Percentiles rank a stretch among this genome's conserved stretches.
phyloP scores from a whole-genome alignment of 2,888 invertebrate genomes.

The Plebejus argus region DNA sequence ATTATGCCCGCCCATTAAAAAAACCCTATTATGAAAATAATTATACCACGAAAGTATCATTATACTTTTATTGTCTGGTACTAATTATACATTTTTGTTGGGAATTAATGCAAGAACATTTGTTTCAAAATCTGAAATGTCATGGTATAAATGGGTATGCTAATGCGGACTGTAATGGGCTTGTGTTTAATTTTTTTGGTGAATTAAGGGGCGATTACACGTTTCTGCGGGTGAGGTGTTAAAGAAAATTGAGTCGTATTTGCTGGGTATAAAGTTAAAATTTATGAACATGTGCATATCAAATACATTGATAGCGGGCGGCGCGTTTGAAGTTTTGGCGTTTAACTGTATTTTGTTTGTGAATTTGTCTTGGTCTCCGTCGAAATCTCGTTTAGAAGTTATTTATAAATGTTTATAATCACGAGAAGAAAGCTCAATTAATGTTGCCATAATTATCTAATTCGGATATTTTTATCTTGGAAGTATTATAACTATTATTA shows the following conservation, averaged over 20 bases:
- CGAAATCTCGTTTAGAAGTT: conserved; percentile 57
- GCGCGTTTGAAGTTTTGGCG: conserved; percentile 6
- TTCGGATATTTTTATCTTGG: conserved; percentile 34
- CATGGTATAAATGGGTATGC: conserved; percentile 79
- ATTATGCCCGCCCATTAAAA: conserved; percentile 75
- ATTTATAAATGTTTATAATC: conserved; percentile 56
- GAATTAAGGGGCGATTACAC: conserved; percentile 10
- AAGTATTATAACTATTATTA: neutral
- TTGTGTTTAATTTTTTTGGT: conserved; percentile 48
- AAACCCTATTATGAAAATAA: conserved; percentile 80
- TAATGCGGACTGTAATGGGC: conserved; percentile 73
- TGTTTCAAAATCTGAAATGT: conserved; percentile 80
- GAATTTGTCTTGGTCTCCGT: conserved; percentile 73
- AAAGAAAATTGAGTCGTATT: neutral
- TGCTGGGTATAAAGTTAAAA: neutral
- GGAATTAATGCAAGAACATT: conserved; percentile 79
- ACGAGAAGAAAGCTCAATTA: conserved; percentile 58
- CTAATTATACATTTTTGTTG: conserved; percentile 81
- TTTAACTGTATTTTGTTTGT: conserved; percentile 50
- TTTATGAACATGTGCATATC: neutral
- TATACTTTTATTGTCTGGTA: conserved; percentile 80
- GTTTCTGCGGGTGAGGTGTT: neutral
- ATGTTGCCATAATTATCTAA: conserved; percentile 43
- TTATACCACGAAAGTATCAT: conserved; percentile 80
- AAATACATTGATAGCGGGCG: neutral